These are phyloP conservation scores for Microtus pennsylvanicus DNA, from an alignment of 2,113 vertebrate genomes.

Conservation along the genomic window DNA sequence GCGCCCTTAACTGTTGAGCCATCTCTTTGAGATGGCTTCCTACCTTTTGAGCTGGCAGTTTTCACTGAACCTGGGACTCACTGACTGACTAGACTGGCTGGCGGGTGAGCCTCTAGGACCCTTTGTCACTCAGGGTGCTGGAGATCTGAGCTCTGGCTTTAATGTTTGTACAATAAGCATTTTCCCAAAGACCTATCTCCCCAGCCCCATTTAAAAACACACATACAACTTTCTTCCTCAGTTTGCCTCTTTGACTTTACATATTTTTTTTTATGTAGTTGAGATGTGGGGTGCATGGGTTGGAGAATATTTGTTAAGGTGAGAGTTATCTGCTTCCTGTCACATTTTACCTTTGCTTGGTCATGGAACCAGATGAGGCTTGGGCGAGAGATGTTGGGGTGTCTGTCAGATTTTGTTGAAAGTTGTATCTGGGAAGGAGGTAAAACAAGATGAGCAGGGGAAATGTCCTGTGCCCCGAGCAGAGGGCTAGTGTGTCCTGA, in stretches of 20 bases:
- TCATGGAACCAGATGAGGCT: not conserved
- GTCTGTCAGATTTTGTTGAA: not conserved
- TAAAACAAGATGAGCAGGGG: not conserved
- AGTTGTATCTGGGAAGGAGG: not conserved
- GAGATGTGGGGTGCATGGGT: not conserved
- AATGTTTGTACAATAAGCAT: not conserved
- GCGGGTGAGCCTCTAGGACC: not conserved
- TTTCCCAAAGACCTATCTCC: not conserved
- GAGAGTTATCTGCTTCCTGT: not conserved
- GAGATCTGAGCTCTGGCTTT: not conserved
- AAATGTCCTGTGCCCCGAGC: too few relatives aligned
- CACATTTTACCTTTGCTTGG: not conserved
- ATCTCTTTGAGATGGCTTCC: not conserved
- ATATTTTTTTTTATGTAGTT: conserved; percentile 1
- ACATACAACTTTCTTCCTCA: conserved; percentile 4
- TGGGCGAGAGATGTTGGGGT: not conserved
- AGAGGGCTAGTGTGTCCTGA: too few relatives aligned
- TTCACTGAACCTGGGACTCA: not conserved
- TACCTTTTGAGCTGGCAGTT: not conserved
- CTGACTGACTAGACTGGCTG: not conserved
- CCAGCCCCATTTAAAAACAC: not conserved
- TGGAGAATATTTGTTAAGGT: not conserved
- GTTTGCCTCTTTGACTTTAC: not conserved
- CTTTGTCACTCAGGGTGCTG: too few relatives aligned
- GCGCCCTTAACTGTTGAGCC: not conserved